phyloP scores from a whole-genome alignment of 2,113 vertebrate genomes.

The Clarias batrachus region DNA sequence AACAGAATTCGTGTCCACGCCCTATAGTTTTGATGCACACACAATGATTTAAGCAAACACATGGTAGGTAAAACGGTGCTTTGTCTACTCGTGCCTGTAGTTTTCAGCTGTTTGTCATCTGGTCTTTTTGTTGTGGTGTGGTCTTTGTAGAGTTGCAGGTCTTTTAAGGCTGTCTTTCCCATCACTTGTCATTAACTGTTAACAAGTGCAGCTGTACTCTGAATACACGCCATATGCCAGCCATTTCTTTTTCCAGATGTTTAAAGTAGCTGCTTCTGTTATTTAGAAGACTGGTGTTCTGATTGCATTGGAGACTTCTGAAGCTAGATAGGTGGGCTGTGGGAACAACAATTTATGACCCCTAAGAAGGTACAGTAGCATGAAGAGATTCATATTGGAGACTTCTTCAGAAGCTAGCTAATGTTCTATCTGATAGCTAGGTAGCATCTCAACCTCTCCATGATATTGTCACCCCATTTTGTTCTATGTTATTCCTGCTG shows the following conservation, averaged over 20 bases:
- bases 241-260: neutral
- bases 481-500: too few relatives aligned
- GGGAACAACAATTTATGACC: neutral
- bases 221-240: neutral
- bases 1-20: slow-evolving; percentile 15
- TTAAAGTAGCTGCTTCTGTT: neutral
- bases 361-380: neutral
- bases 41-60: neutral
- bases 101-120: slow-evolving; percentile 16
- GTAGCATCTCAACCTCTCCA: neutral
- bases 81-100: neutral
- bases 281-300: neutral
- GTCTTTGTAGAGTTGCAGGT: neutral
- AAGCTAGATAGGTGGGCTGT: neutral
- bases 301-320: neutral
- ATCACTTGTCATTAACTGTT: neutral
- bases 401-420: neutral
- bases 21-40: slow-evolving; percentile 4
- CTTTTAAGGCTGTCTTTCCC: neutral
- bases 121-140: slow-evolving; percentile 23
- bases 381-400: neutral
- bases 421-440: neutral
- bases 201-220: neutral
- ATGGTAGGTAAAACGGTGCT: slow-evolving; percentile 1
- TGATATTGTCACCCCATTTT: neutral